Evolutionary conservation across 2,797 vertebrate genomes (phyloP), one percentile per base, ranked within the genome.

Genomic region (Kryptopterus vitreolus): DNA sequence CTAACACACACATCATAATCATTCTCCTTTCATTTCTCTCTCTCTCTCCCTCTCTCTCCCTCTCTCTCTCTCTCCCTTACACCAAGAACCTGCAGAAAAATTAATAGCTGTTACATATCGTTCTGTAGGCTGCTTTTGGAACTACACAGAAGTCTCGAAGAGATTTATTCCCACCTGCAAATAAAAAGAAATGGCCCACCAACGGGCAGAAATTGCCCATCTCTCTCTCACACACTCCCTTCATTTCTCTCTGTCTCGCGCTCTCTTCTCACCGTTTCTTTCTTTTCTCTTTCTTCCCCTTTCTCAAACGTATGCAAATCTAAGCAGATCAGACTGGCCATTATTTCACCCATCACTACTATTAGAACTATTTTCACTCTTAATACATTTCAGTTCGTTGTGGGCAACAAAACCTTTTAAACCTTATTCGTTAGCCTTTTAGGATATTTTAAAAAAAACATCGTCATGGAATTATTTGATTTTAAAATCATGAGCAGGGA

Each of bases 161-260:
- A 76, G 58, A 85, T 68, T 85, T 79, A 84, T 79, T 31, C 76
- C 76, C 74, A 80, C 71, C 79, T 74, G 76, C 71, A 65, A 84
- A 78, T 79, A 69, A 81, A 80, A 16, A 80, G 57, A 46, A 76
- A 79, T 78, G 61, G 76, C 38, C 20, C 68, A 77, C 55, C 69
- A 77, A 73, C 77, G 57, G 63, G 50, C 59, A 73, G 29, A 77
- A 77, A 61, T 74, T 75, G 35, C 77, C 61, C 70, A 59, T 53
- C 61, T 79, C 10, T 43, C 48, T 77, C 58, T 74, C 72, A n/a
- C n/a, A n/a, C n/a, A n/a, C n/a, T n/a, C n/a, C n/a, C n/a, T n/a
- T n/a, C 43, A 68, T 65, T 16, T 53, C 38, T 43, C 20, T 53
- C n/a, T n/a, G n/a, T n/a, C n/a, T n/a, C n/a, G n/a, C n/a, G n/a